A percentile compares a stretch with the other conserved stretches of the same genome.
These are phyloP conservation scores for Portunus trituberculatus DNA, from an alignment of 1,140 invertebrate genomes.

Conservation along the genomic window DNA sequence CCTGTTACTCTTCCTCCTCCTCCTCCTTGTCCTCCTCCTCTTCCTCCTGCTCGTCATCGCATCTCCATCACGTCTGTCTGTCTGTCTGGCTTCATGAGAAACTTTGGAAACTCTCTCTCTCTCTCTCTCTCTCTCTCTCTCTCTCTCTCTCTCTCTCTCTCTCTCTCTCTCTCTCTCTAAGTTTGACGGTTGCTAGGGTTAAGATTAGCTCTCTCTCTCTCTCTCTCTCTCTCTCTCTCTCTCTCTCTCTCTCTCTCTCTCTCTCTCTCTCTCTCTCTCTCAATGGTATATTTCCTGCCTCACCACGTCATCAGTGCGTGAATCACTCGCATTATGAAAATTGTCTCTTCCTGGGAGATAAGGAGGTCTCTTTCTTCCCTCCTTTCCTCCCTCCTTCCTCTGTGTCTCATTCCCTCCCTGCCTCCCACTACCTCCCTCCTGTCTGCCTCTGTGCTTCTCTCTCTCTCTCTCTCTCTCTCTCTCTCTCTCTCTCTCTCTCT, in stretches of 20 bases:
- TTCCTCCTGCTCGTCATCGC: neutral
- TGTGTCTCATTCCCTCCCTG: neutral
- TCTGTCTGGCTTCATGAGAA: neutral
- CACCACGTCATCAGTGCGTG: neutral
- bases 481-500: neutral
- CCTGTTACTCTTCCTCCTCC: too few relatives aligned
- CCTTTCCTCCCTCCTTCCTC: neutral
- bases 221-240: conserved; percentile 20
- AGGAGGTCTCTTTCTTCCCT: neutral
- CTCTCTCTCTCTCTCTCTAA: too few relatives aligned
- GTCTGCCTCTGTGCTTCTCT: conserved; percentile 27
- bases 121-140: conserved; percentile 20
- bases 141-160: conserved; percentile 1
- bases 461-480: neutral
- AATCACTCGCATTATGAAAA: conserved; percentile 23
- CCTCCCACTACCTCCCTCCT: neutral
- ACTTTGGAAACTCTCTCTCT: conserved; percentile 1
- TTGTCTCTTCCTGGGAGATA: conserved; percentile 21
- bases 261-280: neutral
- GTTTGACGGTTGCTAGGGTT: too few relatives aligned
- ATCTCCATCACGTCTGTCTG: neutral
- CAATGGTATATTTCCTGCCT: too few relatives aligned
- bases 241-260: conserved; percentile 12
- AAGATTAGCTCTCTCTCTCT: neutral
- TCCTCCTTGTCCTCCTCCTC: neutral